These are phyloP conservation scores for Coturnix japonica DNA, from an alignment of 2,113 vertebrate genomes.

Conservation along the genomic window DNA sequence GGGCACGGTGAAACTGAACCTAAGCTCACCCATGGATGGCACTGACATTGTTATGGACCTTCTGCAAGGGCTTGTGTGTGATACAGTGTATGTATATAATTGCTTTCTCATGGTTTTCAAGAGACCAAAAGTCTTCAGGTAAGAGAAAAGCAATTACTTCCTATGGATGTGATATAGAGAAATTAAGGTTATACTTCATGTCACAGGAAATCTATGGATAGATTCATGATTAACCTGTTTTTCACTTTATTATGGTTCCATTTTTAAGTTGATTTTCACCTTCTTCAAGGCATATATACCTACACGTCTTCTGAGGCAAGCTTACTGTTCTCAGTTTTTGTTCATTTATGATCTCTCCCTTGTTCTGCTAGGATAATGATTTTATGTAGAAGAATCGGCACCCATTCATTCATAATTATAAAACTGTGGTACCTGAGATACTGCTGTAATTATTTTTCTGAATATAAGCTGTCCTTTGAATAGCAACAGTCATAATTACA, in stretches of 20 bases:
- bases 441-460: neutral
- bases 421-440: neutral
- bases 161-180: neutral
- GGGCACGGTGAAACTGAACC: neutral
- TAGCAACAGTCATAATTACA: neutral
- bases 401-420: neutral
- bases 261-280: neutral
- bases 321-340: neutral
- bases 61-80: neutral
- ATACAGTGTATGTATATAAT: neutral
- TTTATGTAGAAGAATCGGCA: neutral
- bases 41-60: neutral
- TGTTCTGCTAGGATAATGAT: neutral
- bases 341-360: neutral
- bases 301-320: neutral
- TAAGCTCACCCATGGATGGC: rapidly evolving
- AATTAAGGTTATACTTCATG: neutral
- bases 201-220: neutral
- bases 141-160: neutral
- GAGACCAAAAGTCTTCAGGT: neutral
- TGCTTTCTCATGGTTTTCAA: neutral
- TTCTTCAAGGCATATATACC: neutral
- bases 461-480: neutral
- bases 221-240: neutral
- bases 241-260: neutral